Evolutionary conservation across 2,113 vertebrate genomes (phyloP).

Genomic region (Rhynchomys soricoides): DNA sequence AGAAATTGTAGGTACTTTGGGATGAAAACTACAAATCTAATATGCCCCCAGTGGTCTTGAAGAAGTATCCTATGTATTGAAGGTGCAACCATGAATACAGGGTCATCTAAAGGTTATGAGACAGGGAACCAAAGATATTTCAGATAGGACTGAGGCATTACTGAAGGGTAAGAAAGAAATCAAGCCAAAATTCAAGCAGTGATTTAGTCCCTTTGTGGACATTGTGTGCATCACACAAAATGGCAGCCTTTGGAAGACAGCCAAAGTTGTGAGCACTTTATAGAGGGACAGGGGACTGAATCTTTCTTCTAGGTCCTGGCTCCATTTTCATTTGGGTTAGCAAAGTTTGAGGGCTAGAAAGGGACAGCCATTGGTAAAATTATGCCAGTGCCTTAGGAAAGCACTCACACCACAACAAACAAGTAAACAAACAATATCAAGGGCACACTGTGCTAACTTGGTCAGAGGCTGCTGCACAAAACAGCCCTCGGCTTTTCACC

Average conservation of each 20-base stretch:
- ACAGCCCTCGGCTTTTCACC: not conserved
- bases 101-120: conserved; percentile 34
- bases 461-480: not conserved
- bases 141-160: not conserved
- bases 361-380: not conserved
- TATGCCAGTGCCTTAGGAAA: not conserved
- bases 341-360: not conserved
- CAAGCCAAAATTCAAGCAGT: not conserved
- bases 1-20: conserved; percentile 47
- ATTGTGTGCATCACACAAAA: not conserved
- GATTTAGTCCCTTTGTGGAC: not conserved
- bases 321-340: not conserved
- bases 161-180: not conserved
- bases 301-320: not conserved
- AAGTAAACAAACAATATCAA: not conserved
- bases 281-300: not conserved
- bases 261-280: not conserved
- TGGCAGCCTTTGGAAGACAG: not conserved
- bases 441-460: not conserved
- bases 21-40: conserved; percentile 53
- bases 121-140: not conserved
- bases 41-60: conserved; percentile 26
- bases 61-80: conserved; percentile 37
- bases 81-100: not conserved
- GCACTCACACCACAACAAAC: not conserved